Evolutionary conservation across 2,113 vertebrate species (phyloP).

Genomic region (Aptenodytes forsteri): DNA sequence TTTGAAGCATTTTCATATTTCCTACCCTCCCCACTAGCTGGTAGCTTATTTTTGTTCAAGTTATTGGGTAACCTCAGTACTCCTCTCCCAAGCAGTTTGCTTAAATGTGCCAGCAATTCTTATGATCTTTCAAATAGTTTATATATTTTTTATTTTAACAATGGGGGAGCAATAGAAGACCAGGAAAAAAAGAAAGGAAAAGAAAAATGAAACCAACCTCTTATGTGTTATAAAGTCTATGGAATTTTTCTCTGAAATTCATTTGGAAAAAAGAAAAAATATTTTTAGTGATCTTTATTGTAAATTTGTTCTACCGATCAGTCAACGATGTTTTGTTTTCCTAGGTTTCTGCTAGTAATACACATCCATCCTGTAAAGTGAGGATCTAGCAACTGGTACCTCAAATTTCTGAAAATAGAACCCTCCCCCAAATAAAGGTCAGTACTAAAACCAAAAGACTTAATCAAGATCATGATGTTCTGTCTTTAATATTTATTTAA

Average conservation of each 20-base stretch:
- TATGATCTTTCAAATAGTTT: neutral
- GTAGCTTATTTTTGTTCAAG: neutral
- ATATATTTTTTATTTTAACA: neutral
- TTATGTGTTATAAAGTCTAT: neutral
- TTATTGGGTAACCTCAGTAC: neutral
- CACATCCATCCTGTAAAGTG: neutral
- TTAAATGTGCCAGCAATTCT: neutral
- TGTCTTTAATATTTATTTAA: neutral
- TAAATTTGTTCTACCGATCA: neutral
- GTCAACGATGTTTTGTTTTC: neutral
- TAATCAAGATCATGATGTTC: neutral
- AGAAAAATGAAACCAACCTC: neutral
- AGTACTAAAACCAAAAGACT: neutral
- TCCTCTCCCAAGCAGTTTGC: neutral
- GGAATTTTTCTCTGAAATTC: neutral
- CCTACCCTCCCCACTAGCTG: neutral
- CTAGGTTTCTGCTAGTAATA: neutral
- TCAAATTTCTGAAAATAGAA: neutral
- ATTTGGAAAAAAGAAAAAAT: neutral
- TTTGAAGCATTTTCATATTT: neutral
- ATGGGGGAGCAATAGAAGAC: neutral
- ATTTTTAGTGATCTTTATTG: neutral
- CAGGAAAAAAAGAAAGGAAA: neutral
- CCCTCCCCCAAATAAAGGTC: neutral
- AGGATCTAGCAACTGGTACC: neutral